Percentiles rank a stretch among this genome's conserved stretches.
phyloP scores from a whole-genome alignment of 2,888 invertebrate genomes.

The Sarcophaga caerulescens region DNA sequence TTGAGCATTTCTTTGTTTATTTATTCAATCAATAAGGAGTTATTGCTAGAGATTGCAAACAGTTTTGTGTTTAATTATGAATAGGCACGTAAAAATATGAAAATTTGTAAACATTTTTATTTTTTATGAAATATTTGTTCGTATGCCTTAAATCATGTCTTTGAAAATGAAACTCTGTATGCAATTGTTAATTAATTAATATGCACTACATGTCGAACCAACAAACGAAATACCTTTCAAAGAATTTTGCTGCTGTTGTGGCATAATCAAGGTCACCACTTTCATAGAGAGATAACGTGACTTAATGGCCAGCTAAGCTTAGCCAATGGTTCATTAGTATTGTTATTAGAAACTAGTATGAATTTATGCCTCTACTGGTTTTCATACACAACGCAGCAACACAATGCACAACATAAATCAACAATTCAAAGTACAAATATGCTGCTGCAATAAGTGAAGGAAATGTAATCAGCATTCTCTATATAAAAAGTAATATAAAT shows the following conservation, averaged over 20 bases:
- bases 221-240: neutral
- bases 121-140: neutral
- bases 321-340: neutral
- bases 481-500: too few species aligned
- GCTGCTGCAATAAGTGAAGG: slow-evolving; percentile 15
- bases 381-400: neutral
- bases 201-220: neutral
- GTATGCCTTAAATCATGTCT: neutral
- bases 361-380: neutral
- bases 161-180: neutral
- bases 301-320: slow-evolving; percentile 28
- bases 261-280: slow-evolving; percentile 52
- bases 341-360: neutral
- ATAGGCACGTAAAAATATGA: slow-evolving; percentile 6
- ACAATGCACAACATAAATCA: slow-evolving; percentile 49
- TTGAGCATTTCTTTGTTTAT: too few species aligned
- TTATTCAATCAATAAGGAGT: neutral
- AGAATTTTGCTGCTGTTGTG: neutral
- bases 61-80: neutral
- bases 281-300: slow-evolving; percentile 63
- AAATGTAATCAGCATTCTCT: slow-evolving; percentile 11
- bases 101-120: neutral
- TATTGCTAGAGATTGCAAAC: neutral
- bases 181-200: slow-evolving; percentile 2
- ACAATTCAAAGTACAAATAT: slow-evolving; percentile 38